Base-by-base conservation (phyloP, 1,140 invertebrate species). In the Calycopis cecrops region DNA sequence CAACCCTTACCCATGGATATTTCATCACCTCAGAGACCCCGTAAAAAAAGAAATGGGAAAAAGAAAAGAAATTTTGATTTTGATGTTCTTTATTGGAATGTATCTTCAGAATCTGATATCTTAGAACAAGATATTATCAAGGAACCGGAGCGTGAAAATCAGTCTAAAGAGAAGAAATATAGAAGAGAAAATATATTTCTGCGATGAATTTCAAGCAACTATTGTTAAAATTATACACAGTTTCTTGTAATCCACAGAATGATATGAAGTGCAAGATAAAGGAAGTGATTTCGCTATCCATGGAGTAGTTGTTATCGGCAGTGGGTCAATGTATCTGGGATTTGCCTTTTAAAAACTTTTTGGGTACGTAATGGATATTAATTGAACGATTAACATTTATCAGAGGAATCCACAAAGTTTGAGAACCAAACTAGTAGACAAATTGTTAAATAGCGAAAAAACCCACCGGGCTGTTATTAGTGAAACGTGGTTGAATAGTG, bases 341-440 rank as follows among this genome's bases (percentile, higher is more conserved):
- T 28, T 28, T 28, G 21, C 21, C 2, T 28, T 28, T 28, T 6
- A 28, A 28, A 28, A 28, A n/a, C 2, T 28, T 28, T 28, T 28
- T 28, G 2, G 11, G 47, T 66, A n/a, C 50, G 9, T 51, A 56
- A 58, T 53, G 52, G 48, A 54, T 60, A 59, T 17, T 34, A 33
- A 49, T 11, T 37, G 3, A 37, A 38, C 48, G 9, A 35, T 62
- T 37, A 65, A 61, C 37, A 54, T 65, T 10, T 18, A 56, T 11
- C 63, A 65, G 34, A 62, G 63, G 56, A 62, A 65, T 37, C 47
- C 59, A 18, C 57, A 57, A 10, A 65, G 63, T 48, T 4, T 62
- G 6, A 21, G 47, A 50, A 38, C 52, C n/a, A 65, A 65, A 48
- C 6, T 48, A 35, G 9, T n/a, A 21, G 35, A 65, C 8, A 16